Conservation (phyloP, 2,797 vertebrate species). For the Rousettus madagascariensis region DNA sequence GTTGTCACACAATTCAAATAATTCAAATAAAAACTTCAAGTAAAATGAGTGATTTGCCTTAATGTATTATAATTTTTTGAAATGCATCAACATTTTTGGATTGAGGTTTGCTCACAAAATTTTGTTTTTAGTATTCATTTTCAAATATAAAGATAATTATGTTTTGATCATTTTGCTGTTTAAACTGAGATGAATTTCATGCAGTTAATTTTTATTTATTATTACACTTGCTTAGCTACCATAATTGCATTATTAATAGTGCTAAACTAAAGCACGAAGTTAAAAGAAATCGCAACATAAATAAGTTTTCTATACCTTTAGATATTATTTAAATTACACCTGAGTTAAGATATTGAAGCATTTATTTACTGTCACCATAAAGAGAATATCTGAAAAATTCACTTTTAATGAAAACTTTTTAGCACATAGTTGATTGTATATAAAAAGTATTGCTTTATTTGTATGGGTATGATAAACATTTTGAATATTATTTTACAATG, state of each 20-base stretch:
- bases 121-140: constrained; percentile 39
- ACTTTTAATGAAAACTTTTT: neutral
- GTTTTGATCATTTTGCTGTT: constrained; percentile 48
- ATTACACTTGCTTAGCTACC: constrained; percentile 32
- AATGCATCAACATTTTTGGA: neutral
- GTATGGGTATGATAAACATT: neutral
- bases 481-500: neutral
- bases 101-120: neutral
- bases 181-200: constrained; percentile 35
- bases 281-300: neutral
- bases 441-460: neutral
- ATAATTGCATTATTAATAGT: constrained; percentile 56
- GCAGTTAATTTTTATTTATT: constrained; percentile 53
- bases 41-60: neutral
- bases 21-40: neutral
- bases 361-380: neutral
- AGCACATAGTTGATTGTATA: neutral
- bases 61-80: neutral
- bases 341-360: neutral
- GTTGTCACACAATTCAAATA: neutral
- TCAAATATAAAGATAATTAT: constrained; percentile 53
- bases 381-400: neutral
- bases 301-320: neutral
- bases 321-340: neutral
- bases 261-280: neutral